Percentiles rank a stretch among this genome's conserved stretches.
Conservation (phyloP, 2,888 invertebrate genomes). For the Epistrophe grossulariae region DNA sequence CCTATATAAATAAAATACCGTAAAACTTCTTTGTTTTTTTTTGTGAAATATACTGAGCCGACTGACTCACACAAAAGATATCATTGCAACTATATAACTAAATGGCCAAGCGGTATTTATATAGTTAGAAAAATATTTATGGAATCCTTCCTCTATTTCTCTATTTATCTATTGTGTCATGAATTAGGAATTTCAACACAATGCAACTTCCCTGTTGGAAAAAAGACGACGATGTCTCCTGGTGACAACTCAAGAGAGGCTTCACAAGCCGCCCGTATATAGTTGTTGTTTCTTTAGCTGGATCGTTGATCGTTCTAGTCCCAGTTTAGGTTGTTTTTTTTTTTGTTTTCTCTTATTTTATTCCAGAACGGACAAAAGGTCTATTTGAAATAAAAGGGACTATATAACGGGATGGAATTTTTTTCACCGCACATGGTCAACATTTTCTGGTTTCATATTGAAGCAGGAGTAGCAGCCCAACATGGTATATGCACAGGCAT, state of each 20-base stretch:
- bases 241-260: conserved; percentile 44
- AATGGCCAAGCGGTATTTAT: conserved; percentile 57
- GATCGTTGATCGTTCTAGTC: conserved; percentile 27
- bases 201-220: conserved; percentile 70
- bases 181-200: conserved; percentile 72
- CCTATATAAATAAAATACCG: conserved; percentile 52
- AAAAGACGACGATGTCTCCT: conserved; percentile 50
- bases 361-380: conserved; percentile 43
- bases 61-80: conserved; percentile 45
- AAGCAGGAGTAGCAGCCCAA: conserved; percentile 14
- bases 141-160: conserved; percentile 61
- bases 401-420: conserved; percentile 65
- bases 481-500: neutral
- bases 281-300: neutral
- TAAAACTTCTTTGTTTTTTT: conserved; percentile 40
- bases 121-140: conserved; percentile 61
- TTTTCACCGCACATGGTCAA: conserved; percentile 65
- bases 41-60: neutral
- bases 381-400: conserved; percentile 67
- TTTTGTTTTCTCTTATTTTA: conserved; percentile 1
- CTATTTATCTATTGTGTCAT: conserved; percentile 67
- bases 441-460: conserved; percentile 48
- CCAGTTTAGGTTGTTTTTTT: conserved; percentile 35
- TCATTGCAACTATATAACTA: conserved; percentile 58
- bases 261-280: conserved; percentile 12